phyloP scores from a whole-genome alignment of 1,140 invertebrate genomes.

The Coptotermes formosanus region DNA sequence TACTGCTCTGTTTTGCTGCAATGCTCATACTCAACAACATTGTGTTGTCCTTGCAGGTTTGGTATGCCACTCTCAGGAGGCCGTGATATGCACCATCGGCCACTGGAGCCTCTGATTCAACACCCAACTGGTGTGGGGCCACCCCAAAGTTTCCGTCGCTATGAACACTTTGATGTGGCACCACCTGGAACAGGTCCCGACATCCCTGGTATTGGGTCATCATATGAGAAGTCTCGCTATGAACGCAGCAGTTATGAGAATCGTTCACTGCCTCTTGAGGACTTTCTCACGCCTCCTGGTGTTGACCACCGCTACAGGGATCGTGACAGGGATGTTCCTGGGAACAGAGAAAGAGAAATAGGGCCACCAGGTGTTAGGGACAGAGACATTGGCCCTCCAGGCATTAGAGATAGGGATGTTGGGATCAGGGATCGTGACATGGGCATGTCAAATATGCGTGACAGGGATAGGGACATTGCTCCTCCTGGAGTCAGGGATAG shows the following conservation, averaged over 20 bases:
- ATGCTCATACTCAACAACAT: neutral
- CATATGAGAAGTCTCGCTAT: slow-evolving; percentile 21
- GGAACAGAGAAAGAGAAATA: neutral
- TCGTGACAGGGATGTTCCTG: slow-evolving; percentile 23
- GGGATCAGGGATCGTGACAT: slow-evolving; percentile 7
- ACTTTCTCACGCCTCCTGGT: slow-evolving; percentile 22
- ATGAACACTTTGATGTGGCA: slow-evolving; percentile 24
- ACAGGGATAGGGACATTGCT: slow-evolving; percentile 22
- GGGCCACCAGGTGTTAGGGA: slow-evolving; percentile 22
- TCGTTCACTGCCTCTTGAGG: neutral
- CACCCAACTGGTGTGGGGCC: neutral
- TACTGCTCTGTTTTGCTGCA: no score
- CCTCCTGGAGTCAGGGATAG: neutral
- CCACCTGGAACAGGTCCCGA: slow-evolving; percentile 25
- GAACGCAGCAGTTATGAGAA: slow-evolving; percentile 14
- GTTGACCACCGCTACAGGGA: slow-evolving; percentile 22
- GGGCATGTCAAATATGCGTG: neutral
- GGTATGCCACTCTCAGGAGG: neutral
- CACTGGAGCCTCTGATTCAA: neutral
- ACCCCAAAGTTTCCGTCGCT: neutral
- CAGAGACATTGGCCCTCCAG: neutral
- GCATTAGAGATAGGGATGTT: neutral
- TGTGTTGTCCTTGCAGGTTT: neutral
- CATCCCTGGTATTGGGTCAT: slow-evolving; percentile 20
- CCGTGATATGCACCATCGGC: neutral